phyloP scores from a whole-genome alignment of 1,140 invertebrate genomes.

The Diploscapter pachys region DNA sequence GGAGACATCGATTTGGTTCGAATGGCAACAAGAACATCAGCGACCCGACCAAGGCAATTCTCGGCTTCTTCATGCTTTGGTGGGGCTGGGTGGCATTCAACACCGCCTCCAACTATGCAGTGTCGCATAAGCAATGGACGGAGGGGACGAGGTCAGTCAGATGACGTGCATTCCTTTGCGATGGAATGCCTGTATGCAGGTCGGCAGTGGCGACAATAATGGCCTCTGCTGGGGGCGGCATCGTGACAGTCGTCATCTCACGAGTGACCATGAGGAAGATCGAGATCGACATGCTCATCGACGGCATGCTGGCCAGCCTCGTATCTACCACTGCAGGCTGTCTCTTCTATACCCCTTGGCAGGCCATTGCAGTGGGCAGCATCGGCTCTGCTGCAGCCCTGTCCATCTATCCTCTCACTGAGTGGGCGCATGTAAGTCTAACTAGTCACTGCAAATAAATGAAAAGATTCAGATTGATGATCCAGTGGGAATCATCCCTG shows the following conservation, averaged over 20 bases:
- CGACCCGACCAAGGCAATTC: conserved; percentile 81
- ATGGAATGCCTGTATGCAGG: conserved; percentile 30
- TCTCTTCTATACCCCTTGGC: conserved; percentile 51
- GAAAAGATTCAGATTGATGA: conserved; percentile 55
- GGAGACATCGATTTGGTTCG: conserved; percentile 78
- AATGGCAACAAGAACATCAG: conserved; percentile 76
- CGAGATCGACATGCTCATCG: conserved; percentile 57
- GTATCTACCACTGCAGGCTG: conserved; percentile 57
- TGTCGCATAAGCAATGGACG: conserved; percentile 74
- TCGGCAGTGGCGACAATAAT: conserved; percentile 84
- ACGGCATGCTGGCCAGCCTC: conserved; percentile 57
- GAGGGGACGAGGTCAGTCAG: conserved; percentile 72
- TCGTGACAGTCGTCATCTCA: not conserved
- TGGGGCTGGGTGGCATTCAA: conserved; percentile 93
- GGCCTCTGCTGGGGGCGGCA: conserved; percentile 80
- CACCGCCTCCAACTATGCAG: conserved; percentile 71
- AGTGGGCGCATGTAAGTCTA: not conserved
- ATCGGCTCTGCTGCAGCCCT: conserved; percentile 55
- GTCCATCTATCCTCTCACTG: conserved; percentile 45
- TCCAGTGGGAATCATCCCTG: conserved; percentile 61
- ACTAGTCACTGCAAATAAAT: not conserved
- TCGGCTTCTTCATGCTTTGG: conserved; percentile 82
- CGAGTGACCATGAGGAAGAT: conserved; percentile 44
- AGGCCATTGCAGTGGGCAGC: conserved; percentile 56
- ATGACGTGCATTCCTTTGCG: not conserved